Base-by-base conservation (phyloP, 2,797 vertebrate species). In the Dallia pectoralis region DNA sequence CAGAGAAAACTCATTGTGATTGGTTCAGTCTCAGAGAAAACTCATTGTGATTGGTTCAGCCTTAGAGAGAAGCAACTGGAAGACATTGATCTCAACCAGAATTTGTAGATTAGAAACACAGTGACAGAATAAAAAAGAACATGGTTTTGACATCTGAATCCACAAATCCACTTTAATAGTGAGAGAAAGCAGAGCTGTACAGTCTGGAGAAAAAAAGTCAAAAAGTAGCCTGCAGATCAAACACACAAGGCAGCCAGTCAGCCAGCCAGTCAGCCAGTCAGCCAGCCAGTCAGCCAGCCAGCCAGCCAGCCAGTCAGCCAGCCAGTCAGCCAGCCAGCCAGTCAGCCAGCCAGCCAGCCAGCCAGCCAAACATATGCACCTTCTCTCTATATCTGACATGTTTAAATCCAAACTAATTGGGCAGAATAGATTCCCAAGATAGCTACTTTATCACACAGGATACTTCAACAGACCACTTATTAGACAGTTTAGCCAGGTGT, bases 371-470 rank as follows among this genome's bases (percentile, higher is more conserved):
- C 85, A 87, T 87, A 81, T 90, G 87, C 80, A 77, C 77, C 72
- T n/a, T 81, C 51, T 53, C 51, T 53, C 51, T n/a, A n/a, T n/a
- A n/a, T 53, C 77, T 85, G 85, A 88, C 85, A 88, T 84, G 86
- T 90, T 91, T 91, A 87, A 82, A 85, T 85, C 77, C 74, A 83
- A 87, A 89, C 77, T 88, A 90, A 90, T 88, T 77, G 84, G 82
- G 75, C 69, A 74, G 85, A 89, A 88, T 84, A 49, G 44, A 80
- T 87, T 88, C 82, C 82, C 79, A 90, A 76, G 87, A 78, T 78
- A 81, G 81, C 69, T 76, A 87, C 84, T 75, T 83, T 36, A 53
- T n/a, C 49, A 53, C 18, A 44, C 82, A 85, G 77, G 84, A 78
- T 76, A 87, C 84, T 75, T 82, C 36, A 49, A 49, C 48, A 49